phyloP scores from a whole-genome alignment of 2,797 vertebrate genomes.

The Arnoldichthys spilopterus region DNA sequence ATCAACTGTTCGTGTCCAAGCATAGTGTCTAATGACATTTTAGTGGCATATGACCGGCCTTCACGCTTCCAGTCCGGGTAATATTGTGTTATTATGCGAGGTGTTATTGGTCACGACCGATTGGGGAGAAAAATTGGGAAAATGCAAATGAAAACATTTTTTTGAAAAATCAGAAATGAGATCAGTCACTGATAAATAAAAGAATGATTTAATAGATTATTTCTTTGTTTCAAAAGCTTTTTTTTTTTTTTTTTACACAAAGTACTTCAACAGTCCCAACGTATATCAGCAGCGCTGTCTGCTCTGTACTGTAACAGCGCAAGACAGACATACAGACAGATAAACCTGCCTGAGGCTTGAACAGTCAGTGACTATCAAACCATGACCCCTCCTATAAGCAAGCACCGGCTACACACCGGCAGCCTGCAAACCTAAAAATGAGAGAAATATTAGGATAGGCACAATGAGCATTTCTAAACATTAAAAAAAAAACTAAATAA shows the following conservation, averaged over 20 bases:
- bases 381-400: slow-evolving; percentile 42
- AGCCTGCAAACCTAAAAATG: slow-evolving; percentile 46
- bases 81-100: too few relatives aligned
- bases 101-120: too few relatives aligned
- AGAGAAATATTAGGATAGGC: slow-evolving; percentile 65
- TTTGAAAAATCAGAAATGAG: slow-evolving; percentile 39
- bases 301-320: slow-evolving; percentile 40
- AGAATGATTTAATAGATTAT: slow-evolving; percentile 80
- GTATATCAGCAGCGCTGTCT: slow-evolving; percentile 57
- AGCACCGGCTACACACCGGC: slow-evolving; percentile 47
- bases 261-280: slow-evolving; percentile 59
- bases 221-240: slow-evolving; percentile 70
- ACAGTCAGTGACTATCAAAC: slow-evolving; percentile 51
- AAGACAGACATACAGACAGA: slow-evolving; percentile 49
- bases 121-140: background rate
- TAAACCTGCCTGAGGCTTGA: slow-evolving; percentile 37
- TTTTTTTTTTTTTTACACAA: slow-evolving; percentile 59
- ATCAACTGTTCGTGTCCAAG: too few relatives aligned
- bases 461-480: slow-evolving; percentile 66
- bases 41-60: too few relatives aligned
- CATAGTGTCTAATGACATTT: too few relatives aligned
- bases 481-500: slow-evolving; percentile 44
- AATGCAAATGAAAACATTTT: too few relatives aligned
- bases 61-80: too few relatives aligned
- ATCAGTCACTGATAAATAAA: slow-evolving; percentile 70